A percentile compares a stretch with the other conserved stretches of the same genome.
phyloP scores from a whole-genome alignment of 1,140 invertebrate genomes.

The Spodoptera litura region DNA sequence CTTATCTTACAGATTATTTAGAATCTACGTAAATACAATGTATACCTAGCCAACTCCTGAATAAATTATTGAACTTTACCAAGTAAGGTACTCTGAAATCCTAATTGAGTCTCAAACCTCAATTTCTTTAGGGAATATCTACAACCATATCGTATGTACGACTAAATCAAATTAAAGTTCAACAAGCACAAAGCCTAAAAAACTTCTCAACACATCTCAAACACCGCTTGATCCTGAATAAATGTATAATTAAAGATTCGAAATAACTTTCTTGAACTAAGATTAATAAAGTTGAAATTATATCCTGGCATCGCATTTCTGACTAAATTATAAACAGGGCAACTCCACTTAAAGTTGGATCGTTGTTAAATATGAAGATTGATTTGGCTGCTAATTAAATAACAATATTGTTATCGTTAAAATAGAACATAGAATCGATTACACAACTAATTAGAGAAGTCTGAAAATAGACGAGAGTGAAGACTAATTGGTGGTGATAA shows the following conservation, averaged over 20 bases:
- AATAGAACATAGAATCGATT: not conserved
- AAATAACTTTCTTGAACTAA: constrained; percentile 29
- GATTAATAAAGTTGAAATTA: constrained; percentile 36
- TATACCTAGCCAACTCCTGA: too few relatives aligned
- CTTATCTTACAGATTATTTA: too few relatives aligned
- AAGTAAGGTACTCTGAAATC: too few relatives aligned
- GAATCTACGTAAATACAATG: too few relatives aligned
- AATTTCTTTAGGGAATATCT: too few relatives aligned
- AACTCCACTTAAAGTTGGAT: constrained; percentile 30
- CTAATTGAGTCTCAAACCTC: too few relatives aligned
- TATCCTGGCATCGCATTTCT: not conserved
- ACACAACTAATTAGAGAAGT: not conserved
- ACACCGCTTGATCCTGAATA: constrained; percentile 3
- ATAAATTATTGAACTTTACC: too few relatives aligned
- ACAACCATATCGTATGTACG: too few relatives aligned
- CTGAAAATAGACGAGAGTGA: not conserved
- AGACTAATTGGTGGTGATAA: not conserved
- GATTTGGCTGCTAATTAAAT: not conserved
- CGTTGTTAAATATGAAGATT: constrained; percentile 9
- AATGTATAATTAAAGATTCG: constrained; percentile 28
- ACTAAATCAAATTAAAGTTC: not conserved
- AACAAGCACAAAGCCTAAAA: not conserved
- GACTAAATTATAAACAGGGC: constrained; percentile 10
- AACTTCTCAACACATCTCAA: constrained; percentile 17
- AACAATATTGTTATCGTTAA: not conserved